Evolutionary conservation across 2,888 invertebrate genomes (phyloP).

Genomic region (Ophonus ardosiacus): DNA sequence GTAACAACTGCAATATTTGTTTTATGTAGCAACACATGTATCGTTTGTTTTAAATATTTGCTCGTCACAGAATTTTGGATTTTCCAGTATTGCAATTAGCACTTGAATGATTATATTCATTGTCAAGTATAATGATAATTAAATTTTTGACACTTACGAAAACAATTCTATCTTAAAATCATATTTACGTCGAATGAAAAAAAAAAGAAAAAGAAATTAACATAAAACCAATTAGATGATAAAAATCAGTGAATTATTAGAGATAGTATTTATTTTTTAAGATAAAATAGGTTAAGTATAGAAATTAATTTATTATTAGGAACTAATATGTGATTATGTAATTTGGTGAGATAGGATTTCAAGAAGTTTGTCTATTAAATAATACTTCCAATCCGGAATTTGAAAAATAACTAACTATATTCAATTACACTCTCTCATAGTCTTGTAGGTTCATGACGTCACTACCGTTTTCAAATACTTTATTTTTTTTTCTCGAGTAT

Average conservation of each 20-base stretch:
- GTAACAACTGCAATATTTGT: background rate
- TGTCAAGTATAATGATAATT: background rate
- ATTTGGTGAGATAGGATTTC: too few relatives aligned
- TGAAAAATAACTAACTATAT: too few relatives aligned
- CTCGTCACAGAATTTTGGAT: background rate
- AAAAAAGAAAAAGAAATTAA: background rate
- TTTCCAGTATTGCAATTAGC: background rate
- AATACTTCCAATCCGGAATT: too few relatives aligned
- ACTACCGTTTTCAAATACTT: too few relatives aligned
- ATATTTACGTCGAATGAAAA: conserved; percentile 17
- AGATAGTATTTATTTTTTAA: too few relatives aligned
- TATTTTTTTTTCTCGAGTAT: too few relatives aligned
- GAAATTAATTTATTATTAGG: too few relatives aligned
- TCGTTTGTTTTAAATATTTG: background rate
- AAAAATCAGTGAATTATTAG: background rate
- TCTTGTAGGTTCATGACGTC: too few relatives aligned
- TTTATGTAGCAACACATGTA: background rate
- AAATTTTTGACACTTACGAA: conserved; percentile 63
- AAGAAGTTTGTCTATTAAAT: too few relatives aligned
- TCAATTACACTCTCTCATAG: too few relatives aligned
- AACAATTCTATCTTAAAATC: conserved; percentile 65
- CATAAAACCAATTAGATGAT: background rate
- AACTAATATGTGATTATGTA: too few relatives aligned
- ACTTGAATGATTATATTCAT: background rate
- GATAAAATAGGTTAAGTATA: too few relatives aligned